These are phyloP conservation scores for Cranoglanis bouderius DNA, from an alignment of 2,113 vertebrate species.

Conservation along the genomic window DNA sequence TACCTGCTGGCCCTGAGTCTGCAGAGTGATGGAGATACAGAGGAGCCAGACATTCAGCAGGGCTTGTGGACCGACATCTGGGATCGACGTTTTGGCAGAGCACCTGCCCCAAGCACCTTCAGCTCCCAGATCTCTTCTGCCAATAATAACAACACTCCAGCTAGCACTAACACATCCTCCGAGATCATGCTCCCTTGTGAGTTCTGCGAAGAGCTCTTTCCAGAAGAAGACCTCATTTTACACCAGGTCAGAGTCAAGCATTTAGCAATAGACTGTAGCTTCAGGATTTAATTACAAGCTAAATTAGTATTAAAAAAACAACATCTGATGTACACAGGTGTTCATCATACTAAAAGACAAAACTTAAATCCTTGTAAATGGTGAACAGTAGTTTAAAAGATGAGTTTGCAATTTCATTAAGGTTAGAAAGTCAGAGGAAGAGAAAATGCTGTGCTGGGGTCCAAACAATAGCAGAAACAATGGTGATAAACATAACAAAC, in stretches of 20 bases:
- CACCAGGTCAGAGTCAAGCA: conserved; percentile 82
- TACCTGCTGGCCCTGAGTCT: conserved; percentile 88
- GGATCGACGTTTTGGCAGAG: conserved; percentile 64
- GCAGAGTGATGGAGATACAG: conserved; percentile 75
- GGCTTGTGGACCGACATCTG: conserved; percentile 72
- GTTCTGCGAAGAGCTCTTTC: conserved; percentile 95
- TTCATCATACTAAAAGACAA: neutral
- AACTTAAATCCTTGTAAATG: neutral
- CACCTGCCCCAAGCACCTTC: conserved; percentile 47
- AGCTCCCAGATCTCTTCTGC: conserved; percentile 51
- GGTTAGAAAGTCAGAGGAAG: neutral
- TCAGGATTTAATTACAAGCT: neutral
- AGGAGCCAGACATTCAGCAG: conserved; percentile 59
- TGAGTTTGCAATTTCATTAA: neutral
- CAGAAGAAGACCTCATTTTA: conserved; percentile 90
- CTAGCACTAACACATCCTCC: conserved; percentile 46
- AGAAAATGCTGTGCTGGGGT: neutral
- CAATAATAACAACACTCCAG: conserved; percentile 64
- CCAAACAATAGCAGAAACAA: neutral
- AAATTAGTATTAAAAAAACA: neutral
- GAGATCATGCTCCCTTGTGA: conserved; percentile 91
- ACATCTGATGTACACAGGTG: neutral
- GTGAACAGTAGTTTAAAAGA: neutral
- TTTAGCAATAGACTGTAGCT: neutral
- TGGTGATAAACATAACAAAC: neutral